Conservation (phyloP, 2,888 invertebrate genomes). For the Agrotis segetum region DNA sequence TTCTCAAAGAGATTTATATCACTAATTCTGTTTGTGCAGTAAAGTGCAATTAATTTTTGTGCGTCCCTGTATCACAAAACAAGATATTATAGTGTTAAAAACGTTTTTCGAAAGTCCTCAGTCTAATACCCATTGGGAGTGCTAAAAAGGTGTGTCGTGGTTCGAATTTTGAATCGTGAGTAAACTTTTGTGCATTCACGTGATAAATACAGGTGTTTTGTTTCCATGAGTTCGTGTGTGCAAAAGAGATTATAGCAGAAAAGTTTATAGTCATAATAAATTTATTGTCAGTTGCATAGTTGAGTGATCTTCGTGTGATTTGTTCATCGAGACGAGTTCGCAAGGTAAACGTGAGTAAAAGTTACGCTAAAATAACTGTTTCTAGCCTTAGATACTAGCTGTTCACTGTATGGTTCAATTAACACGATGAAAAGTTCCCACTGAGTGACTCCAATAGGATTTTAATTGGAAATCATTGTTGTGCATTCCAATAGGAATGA, state of each 20-base stretch:
- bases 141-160: slow-evolving; percentile 81
- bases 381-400: slow-evolving; percentile 62
- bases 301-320: slow-evolving; percentile 81
- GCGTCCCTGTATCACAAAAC: slow-evolving; percentile 5
- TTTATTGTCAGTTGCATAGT: slow-evolving; percentile 78
- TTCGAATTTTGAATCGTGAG: slow-evolving; percentile 82
- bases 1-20: slow-evolving; percentile 69
- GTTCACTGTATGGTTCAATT: slow-evolving; percentile 69
- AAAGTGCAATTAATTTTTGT: slow-evolving; percentile 45
- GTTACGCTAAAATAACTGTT: slow-evolving; percentile 82
- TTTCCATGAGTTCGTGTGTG: slow-evolving; percentile 67
- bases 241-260: slow-evolving; percentile 68
- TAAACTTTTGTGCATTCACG: slow-evolving; percentile 82
- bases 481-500: slow-evolving; percentile 71
- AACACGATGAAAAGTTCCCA: slow-evolving; percentile 61
- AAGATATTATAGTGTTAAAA: slow-evolving; percentile 22
- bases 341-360: slow-evolving; percentile 86
- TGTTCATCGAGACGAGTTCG: slow-evolving; percentile 70
- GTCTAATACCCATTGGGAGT: slow-evolving; percentile 49
- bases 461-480: slow-evolving; percentile 65
- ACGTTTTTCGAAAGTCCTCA: slow-evolving; percentile 45
- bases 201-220: slow-evolving; percentile 78
- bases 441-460: slow-evolving; percentile 67
- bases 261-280: slow-evolving; percentile 60
- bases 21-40: slow-evolving; percentile 58